Evolutionary conservation across 92 coral and sea anemone species (phyloP).

Genomic region (Palythoa grandiflora): DNA sequence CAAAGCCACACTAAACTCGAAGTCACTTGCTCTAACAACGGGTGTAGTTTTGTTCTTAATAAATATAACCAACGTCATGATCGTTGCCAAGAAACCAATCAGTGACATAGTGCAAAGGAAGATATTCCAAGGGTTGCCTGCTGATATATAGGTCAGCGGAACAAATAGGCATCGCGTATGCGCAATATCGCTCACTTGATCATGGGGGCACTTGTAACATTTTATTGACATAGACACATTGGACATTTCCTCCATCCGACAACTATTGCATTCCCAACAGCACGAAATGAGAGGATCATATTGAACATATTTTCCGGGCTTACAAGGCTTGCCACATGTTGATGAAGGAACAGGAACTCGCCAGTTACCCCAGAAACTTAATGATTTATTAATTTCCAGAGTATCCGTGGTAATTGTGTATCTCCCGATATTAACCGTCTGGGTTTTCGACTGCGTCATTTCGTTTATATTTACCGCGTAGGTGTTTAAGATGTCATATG

Average conservation of each 20-base stretch:
- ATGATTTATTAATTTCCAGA: constrained; percentile 8
- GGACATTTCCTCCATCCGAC: constrained; percentile 64
- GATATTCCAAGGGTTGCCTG: constrained; percentile 74
- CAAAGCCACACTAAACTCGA: constrained; percentile 77
- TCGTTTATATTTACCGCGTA: neutral
- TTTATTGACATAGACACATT: constrained; percentile 63
- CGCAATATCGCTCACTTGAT: constrained; percentile 52
- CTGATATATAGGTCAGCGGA: constrained; percentile 66
- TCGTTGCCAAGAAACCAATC: constrained; percentile 55
- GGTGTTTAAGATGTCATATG: constrained; percentile 67
- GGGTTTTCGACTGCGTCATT: neutral
- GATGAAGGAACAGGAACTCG: constrained; percentile 8
- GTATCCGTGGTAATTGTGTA: neutral
- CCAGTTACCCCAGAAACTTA: constrained; percentile 44
- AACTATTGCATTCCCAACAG: constrained; percentile 80
- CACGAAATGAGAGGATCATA: constrained; percentile 60
- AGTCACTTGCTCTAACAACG: constrained; percentile 81
- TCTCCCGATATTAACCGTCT: constrained; percentile 8
- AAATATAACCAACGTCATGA: constrained; percentile 65
- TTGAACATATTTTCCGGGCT: constrained; percentile 65
- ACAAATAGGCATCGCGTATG: constrained; percentile 70
- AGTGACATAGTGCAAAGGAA: constrained; percentile 52
- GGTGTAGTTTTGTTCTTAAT: constrained; percentile 74
- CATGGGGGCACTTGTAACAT: constrained; percentile 66
- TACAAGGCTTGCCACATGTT: constrained; percentile 73